Conservation (phyloP, 2,113 vertebrate genomes). For the Barbus barbus region DNA sequence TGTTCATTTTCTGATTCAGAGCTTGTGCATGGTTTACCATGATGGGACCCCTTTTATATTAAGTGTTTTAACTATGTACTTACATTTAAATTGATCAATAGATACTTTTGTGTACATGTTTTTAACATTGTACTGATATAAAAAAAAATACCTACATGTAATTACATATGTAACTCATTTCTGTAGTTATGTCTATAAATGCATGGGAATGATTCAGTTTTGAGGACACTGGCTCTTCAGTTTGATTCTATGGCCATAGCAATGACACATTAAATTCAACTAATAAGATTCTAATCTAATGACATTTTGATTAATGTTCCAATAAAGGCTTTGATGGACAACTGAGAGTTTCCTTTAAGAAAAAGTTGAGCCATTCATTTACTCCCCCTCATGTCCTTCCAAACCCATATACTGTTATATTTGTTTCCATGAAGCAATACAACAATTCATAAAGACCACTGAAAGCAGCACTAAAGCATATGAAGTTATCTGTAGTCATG, state of each 20-base stretch:
- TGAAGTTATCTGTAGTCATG: not conserved
- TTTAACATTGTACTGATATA: not conserved
- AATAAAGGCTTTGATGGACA: slow-evolving; percentile 10
- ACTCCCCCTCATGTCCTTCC: not conserved
- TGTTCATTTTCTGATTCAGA: not conserved
- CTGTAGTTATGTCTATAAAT: not conserved
- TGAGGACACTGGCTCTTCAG: not conserved
- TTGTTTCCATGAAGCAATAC: not conserved
- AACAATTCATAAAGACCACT: not conserved
- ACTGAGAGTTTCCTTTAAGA: slow-evolving; percentile 30
- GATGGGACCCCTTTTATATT: too few species aligned
- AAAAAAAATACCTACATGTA: not conserved
- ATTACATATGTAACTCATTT: not conserved
- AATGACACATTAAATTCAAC: not conserved
- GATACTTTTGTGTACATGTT: not conserved
- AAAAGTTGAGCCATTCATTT: not conserved
- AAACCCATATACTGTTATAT: not conserved
- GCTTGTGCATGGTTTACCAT: not conserved
- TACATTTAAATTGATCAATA: not conserved
- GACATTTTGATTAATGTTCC: slow-evolving; percentile 1
- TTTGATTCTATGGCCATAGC: not conserved
- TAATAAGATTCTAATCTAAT: slow-evolving; percentile 1
- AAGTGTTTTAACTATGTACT: not conserved
- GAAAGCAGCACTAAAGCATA: not conserved
- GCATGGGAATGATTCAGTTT: not conserved